Percentiles rank a stretch among this genome's conserved stretches.
Conservation (phyloP, 2,797 vertebrate genomes). For the Manis pentadactyla region DNA sequence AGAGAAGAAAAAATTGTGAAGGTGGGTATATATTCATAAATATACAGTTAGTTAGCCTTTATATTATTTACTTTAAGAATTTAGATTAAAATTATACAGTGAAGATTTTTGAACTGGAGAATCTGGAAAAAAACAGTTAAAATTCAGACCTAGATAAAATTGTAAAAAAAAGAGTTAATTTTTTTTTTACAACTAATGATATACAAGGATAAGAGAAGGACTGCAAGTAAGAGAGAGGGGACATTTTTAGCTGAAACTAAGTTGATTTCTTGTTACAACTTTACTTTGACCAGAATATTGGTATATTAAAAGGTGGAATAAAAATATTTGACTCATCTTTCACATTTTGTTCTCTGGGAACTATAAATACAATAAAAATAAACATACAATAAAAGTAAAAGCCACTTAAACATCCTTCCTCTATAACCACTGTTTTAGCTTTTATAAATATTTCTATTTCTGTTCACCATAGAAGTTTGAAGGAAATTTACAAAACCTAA, state of each 20-base stretch:
- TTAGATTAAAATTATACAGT: neutral
- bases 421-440: neutral
- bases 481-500: neutral
- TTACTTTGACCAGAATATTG: neutral
- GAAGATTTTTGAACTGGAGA: neutral
- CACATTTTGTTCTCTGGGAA: neutral
- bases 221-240: neutral
- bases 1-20: neutral
- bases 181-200: neutral
- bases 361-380: neutral
- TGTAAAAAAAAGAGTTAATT: neutral
- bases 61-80: neutral
- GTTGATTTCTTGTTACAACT: neutral
- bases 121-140: neutral
- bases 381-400: neutral
- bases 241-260: neutral
- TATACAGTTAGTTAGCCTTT: neutral
- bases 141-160: neutral
- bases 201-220: neutral
- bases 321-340: neutral
- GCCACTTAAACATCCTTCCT: neutral
- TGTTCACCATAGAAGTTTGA: neutral
- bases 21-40: neutral
- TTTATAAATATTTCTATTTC: neutral
- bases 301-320: neutral